Base-by-base conservation (phyloP, 2,797 vertebrate genomes). In the Fundulus diaphanus region DNA sequence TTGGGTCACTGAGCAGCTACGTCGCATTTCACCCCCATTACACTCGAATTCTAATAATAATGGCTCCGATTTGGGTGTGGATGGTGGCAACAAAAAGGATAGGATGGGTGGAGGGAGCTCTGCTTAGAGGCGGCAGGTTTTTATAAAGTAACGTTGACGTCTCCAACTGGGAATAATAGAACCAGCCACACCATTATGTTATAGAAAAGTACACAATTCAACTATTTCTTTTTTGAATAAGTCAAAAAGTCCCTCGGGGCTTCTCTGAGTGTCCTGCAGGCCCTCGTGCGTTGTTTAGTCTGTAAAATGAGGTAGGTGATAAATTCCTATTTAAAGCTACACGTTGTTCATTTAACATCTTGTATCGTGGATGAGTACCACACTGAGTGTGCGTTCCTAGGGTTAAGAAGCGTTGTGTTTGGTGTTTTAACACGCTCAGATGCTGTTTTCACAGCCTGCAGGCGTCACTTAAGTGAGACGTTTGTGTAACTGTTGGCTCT, bases 391-490 rank as follows among this genome's bases (percentile, higher is more conserved):
- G 18, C 46, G 18, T 49, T 20, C 20, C 0, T 5, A 49, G 16
- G 0, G 48, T 6, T 49, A 20, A 49, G 16, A 6, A 5, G 1
- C 61, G 12, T 40, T 65, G 61, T 65, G 37, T 65, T 16, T 65
- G 61, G 20, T 24, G 20, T 69, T 69, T 51, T 16, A 16, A 15
- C 48, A 37, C 31, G 24, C 31, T 9, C 68, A 51, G 22, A n/a
- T 15, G 4, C 8, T 67, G 29, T 49, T 48, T 35, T 78, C 72
- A 78, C 46, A 74, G 48, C 37, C 27, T 31, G 48, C 40, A 63
- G 16, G 49, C 22, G 8, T 18, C 18, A 0, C 31, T n/a, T 22
- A 1, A 3, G 16, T 52, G 40, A 54, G 0, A 67, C 44, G 22
- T 57, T 27, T 31, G 16, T 65, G 27, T 67, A 24, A 0, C 33